Percentiles rank a stretch among this genome's conserved stretches.
Evolutionary conservation across 2,888 invertebrate species (phyloP).

Genomic region (Drosophila diplacantha): DNA sequence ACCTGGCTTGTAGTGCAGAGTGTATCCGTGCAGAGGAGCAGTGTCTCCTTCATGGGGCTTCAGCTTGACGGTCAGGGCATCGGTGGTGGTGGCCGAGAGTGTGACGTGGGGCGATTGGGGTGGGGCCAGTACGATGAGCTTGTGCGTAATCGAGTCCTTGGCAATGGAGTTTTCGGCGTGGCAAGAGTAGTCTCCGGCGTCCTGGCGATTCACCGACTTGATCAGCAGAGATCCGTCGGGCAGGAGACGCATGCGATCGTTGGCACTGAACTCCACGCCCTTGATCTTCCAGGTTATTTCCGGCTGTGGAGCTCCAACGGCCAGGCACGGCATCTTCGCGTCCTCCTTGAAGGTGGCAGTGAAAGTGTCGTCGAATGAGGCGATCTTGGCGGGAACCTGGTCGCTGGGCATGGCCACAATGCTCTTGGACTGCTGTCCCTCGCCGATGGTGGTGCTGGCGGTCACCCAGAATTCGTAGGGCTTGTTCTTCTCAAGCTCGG

Average conservation of each 20-base stretch:
- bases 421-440: conserved; percentile 93
- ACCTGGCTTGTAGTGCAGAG: conserved; percentile 91
- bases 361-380: conserved; percentile 95
- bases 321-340: conserved; percentile 92
- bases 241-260: conserved; percentile 89
- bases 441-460: conserved; percentile 95
- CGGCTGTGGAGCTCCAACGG: conserved; percentile 94
- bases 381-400: conserved; percentile 92
- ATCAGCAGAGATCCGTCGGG: conserved; percentile 95
- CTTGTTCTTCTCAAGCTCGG: conserved; percentile 87
- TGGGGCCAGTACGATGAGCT: conserved; percentile 88
- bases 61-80: conserved; percentile 85
- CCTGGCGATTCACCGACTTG: conserved; percentile 90
- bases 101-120: conserved; percentile 87
- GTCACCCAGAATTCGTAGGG: conserved; percentile 97
- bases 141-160: conserved; percentile 93
- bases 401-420: conserved; percentile 89
- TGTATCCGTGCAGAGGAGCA: conserved; percentile 94
- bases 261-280: conserved; percentile 86
- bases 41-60: conserved; percentile 87
- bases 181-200: conserved; percentile 96
- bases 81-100: conserved; percentile 86
- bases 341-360: conserved; percentile 95
- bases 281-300: conserved; percentile 93
- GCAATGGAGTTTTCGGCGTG: conserved; percentile 95